Conservation (phyloP, 2,888 invertebrate genomes). For the Tupiocoris notatus region DNA sequence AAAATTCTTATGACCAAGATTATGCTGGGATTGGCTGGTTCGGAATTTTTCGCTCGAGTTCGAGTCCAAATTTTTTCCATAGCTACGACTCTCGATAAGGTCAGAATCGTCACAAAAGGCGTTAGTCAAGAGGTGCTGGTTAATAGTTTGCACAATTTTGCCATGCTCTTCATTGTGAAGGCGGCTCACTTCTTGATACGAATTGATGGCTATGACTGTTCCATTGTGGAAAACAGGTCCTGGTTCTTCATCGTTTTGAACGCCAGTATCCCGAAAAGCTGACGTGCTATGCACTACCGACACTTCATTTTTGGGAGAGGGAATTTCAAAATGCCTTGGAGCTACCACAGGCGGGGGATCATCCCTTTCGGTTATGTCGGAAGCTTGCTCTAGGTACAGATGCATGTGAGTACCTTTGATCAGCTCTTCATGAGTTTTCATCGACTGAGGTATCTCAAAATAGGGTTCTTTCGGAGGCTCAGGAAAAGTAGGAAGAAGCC, state of each 20-base stretch:
- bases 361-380: background rate
- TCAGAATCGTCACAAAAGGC: conserved; percentile 48
- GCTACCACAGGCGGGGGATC: conserved; percentile 9
- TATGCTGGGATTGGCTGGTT: conserved; percentile 23
- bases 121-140: conserved; percentile 47
- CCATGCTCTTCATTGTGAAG: conserved; percentile 49
- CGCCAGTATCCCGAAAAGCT: background rate
- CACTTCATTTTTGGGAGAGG: conserved; percentile 8
- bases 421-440: conserved; percentile 31
- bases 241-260: background rate
- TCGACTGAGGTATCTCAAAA: conserved; percentile 29
- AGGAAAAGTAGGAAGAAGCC: conserved; percentile 24
- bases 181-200: background rate
- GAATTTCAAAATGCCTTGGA: background rate
- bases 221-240: conserved; percentile 2
- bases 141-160: conserved; percentile 50
- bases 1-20: conserved; percentile 23
- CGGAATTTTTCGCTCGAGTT: conserved; percentile 11
- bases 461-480: conserved; percentile 32
- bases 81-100: conserved; percentile 40
- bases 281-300: conserved; percentile 19
- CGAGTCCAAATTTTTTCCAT: conserved; percentile 33
- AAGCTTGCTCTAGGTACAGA: conserved; percentile 3
- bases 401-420: conserved; percentile 15
- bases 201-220: conserved; percentile 17